A percentile compares a stretch with the other conserved stretches of the same genome.
Conservation (phyloP, 1,140 invertebrate genomes). For the Brachionus plicatilis region DNA sequence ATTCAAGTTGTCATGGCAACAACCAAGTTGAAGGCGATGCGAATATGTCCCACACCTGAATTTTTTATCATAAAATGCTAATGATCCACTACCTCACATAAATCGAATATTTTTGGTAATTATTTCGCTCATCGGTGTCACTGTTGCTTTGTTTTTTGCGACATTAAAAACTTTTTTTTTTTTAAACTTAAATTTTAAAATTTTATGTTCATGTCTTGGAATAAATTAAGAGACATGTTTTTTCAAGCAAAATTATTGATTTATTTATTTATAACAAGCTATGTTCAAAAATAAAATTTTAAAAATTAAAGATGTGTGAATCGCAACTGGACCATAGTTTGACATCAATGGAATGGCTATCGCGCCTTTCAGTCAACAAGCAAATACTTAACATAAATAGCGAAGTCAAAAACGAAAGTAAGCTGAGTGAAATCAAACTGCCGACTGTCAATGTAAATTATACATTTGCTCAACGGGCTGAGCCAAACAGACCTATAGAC, state of each 20-base stretch:
- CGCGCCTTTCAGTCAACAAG: constrained; percentile 49
- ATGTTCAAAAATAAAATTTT: background rate
- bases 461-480: constrained; percentile 47
- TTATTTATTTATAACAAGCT: background rate
- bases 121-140: background rate
- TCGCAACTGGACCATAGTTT: constrained; percentile 58
- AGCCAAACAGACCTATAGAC: constrained; percentile 48
- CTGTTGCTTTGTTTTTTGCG: background rate
- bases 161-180: background rate
- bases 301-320: constrained; percentile 31
- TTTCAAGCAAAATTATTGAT: background rate
- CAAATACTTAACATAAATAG: constrained; percentile 33
- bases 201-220: background rate
- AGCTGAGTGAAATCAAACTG: background rate
- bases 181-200: background rate
- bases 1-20: background rate
- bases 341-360: constrained; percentile 61
- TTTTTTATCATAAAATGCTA: background rate
- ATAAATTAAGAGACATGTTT: background rate
- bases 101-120: background rate
- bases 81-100: background rate
- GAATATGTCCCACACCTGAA: background rate
- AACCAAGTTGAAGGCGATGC: background rate
- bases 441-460: constrained; percentile 30
- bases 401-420: constrained; percentile 31